Conservation (phyloP, 2,797 vertebrate genomes). For the Eulemur albifrons region DNA sequence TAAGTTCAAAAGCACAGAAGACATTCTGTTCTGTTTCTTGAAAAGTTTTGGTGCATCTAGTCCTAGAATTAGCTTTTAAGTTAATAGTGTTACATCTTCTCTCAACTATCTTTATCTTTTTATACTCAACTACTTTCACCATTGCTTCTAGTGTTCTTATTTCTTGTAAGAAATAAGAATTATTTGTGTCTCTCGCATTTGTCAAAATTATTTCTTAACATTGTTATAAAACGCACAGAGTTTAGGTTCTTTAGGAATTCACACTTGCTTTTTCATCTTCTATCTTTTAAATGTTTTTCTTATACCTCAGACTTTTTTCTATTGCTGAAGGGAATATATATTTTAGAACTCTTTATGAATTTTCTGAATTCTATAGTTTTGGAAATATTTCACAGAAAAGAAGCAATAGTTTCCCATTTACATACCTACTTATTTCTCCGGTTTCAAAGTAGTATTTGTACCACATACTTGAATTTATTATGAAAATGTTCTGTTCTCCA, state of each 20-base stretch:
- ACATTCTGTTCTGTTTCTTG: neutral
- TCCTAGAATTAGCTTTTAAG: neutral
- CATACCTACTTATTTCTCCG: neutral
- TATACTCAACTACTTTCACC: neutral
- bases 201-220: neutral
- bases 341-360: neutral
- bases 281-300: neutral
- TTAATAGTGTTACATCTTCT: neutral
- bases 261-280: neutral
- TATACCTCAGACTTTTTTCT: neutral
- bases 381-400: neutral
- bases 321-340: neutral
- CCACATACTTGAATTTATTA: neutral
- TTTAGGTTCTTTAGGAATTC: neutral
- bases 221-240: neutral
- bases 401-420: neutral
- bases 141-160: neutral
- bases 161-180: neutral
- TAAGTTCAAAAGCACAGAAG: neutral
- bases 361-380: neutral
- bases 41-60: neutral
- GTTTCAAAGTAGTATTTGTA: neutral
- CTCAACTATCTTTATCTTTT: neutral
- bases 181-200: neutral
- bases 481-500: neutral